Base-by-base conservation (phyloP, 1,140 invertebrate species). In the Periplaneta americana region DNA sequence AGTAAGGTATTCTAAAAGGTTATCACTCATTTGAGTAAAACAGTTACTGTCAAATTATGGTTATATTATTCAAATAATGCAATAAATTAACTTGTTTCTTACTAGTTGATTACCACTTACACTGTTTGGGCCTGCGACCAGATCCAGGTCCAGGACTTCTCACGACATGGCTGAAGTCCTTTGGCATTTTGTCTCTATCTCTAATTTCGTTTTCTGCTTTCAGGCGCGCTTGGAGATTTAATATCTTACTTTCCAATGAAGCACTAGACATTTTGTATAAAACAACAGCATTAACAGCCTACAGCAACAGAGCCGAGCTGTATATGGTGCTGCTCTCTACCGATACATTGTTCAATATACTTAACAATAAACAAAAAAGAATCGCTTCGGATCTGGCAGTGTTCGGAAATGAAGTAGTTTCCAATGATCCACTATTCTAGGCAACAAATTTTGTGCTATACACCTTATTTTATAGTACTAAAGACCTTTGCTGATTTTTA, bases 201-300 rank as follows among this genome's bases (percentile, higher is more conserved):
- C 79, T 80, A 10, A 79, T 57, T 80, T 80, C 79, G 57, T 80
- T 82, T 80, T 82, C 82, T 34, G 82, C 82, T 34, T 77, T 39
- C 32, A 82, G 35, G 35, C 82, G 39, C 1, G 82, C 78, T 81
- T 82, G 74, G 66, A 82, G 82, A 48, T 82, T 79, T 75, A 36
- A 76, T 76, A 82, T 82, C 81, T 82, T 82, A 78, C 82, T 82
- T 66, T 82, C 82, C 36, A 80, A 57, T 32, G 81, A 35, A 28
- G 48, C 28, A 78, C 81, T 81, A 57, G 82, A 82, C 82, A 82
- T 82, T 48, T 80, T 82, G 81, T n/a, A 28, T 39, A 79, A 74
- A 81, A 75, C 35, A 81, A 75, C 35, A 74, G 22, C 22, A 66
- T n/a, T 8, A n/a, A 66, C 48, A 66, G 22, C 48, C 48, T 28